Conservation (phyloP, 2,113 vertebrate species). For the Hassar affinis region DNA sequence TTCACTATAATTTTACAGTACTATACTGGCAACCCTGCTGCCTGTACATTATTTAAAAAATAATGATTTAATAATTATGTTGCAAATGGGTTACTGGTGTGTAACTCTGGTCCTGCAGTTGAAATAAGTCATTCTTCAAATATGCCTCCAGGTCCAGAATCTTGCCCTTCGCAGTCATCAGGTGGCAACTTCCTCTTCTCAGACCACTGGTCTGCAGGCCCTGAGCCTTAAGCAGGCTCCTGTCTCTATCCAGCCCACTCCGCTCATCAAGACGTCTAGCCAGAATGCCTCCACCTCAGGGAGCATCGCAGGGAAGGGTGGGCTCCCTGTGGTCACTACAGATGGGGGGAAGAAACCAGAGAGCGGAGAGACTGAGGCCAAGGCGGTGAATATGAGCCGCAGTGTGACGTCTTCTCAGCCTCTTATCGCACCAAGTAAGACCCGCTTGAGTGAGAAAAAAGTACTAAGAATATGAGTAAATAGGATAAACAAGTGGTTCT, state of each 20-base stretch:
- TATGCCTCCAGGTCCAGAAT: conserved; percentile 80
- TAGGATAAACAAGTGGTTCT: not conserved
- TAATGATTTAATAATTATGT: too few relatives aligned
- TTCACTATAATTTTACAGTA: not conserved
- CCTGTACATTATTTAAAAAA: too few relatives aligned
- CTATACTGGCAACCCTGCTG: not conserved
- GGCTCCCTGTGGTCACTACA: conserved; percentile 42
- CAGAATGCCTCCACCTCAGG: conserved; percentile 56
- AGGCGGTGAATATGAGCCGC: conserved; percentile 77
- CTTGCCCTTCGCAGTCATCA: conserved; percentile 82
- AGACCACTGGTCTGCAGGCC: conserved; percentile 73
- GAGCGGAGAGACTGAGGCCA: conserved; percentile 69
- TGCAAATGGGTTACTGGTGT: not conserved
- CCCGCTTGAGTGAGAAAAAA: not conserved
- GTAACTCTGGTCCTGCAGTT: not conserved
- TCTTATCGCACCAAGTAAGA: conserved; percentile 83
- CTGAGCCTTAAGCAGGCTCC: conserved; percentile 82
- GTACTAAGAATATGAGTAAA: not conserved
- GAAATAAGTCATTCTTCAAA: not conserved
- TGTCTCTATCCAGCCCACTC: conserved; percentile 69
- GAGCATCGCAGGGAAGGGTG: conserved; percentile 52
- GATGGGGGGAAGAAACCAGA: conserved; percentile 81
- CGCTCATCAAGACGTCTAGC: conserved; percentile 73
- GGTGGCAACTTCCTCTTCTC: conserved; percentile 60
- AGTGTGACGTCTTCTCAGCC: conserved; percentile 73